Evolutionary conservation across 2,797 vertebrate genomes (phyloP).

Genomic region (Lycodopsis pacificus): DNA sequence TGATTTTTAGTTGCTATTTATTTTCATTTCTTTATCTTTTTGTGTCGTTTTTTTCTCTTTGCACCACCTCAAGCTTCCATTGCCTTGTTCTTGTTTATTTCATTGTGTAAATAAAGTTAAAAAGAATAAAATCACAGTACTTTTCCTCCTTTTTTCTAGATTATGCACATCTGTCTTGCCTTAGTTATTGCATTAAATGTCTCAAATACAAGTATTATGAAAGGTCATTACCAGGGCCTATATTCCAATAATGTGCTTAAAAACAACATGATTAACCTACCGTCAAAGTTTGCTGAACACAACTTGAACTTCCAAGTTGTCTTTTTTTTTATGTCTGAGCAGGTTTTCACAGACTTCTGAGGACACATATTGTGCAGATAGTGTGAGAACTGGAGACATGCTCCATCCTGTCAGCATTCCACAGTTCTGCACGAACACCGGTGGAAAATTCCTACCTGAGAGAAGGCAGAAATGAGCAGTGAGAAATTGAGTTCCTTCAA

Average conservation of each 20-base stretch:
- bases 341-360: constrained; percentile 52
- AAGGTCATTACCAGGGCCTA: not conserved
- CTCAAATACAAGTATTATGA: not conserved
- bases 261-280: not conserved
- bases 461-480: not conserved
- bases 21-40: not conserved
- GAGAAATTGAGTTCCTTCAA: not conserved
- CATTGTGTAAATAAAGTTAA: not conserved
- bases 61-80: not conserved
- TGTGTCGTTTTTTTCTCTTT: not conserved
- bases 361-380: constrained; percentile 67
- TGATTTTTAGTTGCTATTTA: not conserved
- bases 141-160: not conserved
- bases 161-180: not conserved
- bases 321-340: constrained; percentile 28
- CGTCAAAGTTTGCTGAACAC: not conserved
- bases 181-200: not conserved
- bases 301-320: constrained; percentile 15
- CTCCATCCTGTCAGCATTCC: constrained; percentile 91
- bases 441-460: constrained; percentile 86
- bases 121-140: not conserved
- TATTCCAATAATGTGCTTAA: not conserved
- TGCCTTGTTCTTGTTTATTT: not conserved
- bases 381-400: constrained; percentile 79
- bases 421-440: constrained; percentile 81